Evolutionary conservation across 1,140 invertebrate genomes (phyloP).

Genomic region (Dufourea novaeangliae): DNA sequence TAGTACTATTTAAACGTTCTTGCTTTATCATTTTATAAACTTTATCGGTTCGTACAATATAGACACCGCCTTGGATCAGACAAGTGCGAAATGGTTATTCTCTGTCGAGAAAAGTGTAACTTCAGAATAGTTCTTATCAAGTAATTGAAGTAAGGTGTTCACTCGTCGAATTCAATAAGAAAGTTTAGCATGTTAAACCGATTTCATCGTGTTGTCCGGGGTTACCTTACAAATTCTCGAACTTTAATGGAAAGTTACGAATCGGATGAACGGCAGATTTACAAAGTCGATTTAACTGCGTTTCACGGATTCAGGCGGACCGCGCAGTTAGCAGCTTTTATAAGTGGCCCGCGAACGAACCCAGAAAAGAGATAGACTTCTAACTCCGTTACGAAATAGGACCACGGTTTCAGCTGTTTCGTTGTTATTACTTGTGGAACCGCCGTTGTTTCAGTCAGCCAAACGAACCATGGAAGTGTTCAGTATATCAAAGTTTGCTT

Average conservation of each 20-base stretch:
- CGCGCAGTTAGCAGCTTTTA: neutral
- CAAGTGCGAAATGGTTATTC: no score
- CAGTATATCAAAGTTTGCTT: conserved; percentile 43
- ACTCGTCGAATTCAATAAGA: neutral
- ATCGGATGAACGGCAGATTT: conserved; percentile 42
- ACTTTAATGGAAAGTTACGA: conserved; percentile 15
- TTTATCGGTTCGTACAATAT: no score
- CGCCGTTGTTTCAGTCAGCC: conserved; percentile 29
- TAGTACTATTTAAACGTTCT: neutral
- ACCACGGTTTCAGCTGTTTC: conserved; percentile 57
- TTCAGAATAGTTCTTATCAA: neutral
- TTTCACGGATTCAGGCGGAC: conserved; percentile 44
- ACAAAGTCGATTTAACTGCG: conserved; percentile 54
- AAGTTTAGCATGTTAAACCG: neutral
- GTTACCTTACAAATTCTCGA: neutral
- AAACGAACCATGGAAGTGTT: conserved; percentile 30
- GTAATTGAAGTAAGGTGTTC: neutral
- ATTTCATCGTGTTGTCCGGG: neutral
- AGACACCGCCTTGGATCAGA: no score
- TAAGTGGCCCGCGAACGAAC: conserved; percentile 10
- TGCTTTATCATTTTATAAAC: no score
- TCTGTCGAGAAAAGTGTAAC: no score
- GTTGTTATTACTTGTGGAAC: conserved; percentile 49
- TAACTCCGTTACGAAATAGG: conserved; percentile 51
- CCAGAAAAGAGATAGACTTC: conserved; percentile 33